These are phyloP conservation scores for Sympetrum striolatum DNA, from an alignment of 2,888 invertebrate species.

Conservation along the genomic window DNA sequence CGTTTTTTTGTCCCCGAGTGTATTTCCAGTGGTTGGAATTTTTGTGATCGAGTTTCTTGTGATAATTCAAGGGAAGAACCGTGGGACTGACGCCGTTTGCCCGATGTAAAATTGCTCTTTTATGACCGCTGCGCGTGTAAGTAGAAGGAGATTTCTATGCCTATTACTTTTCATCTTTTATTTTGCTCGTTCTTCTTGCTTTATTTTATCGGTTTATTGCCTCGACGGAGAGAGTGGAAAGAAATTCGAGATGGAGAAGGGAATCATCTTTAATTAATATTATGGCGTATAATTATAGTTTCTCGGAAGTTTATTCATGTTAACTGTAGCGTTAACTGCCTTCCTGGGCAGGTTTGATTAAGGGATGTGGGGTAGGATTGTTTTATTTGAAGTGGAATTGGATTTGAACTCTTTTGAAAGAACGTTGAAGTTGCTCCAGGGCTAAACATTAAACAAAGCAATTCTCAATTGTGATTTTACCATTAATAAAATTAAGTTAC, in stretches of 20 bases:
- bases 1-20: not conserved
- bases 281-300: not conserved
- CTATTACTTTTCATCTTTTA: not conserved
- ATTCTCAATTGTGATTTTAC: too few relatives aligned
- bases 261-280: conserved; percentile 21
- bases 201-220: not conserved
- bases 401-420: too few relatives aligned
- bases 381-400: too few relatives aligned
- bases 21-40: not conserved
- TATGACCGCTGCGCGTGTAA: not conserved
- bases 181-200: not conserved
- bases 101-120: conserved; percentile 22
- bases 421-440: too few relatives aligned
- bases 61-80: not conserved
- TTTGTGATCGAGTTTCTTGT: conserved; percentile 15
- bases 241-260: not conserved
- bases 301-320: not conserved
- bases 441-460: too few relatives aligned
- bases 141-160: not conserved
- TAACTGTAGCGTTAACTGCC: not conserved
- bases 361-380: too few relatives aligned
- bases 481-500: too few relatives aligned
- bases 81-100: not conserved
- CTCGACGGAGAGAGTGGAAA: not conserved
- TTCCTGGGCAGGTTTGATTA: too few relatives aligned